Evolutionary conservation across 2,888 invertebrate genomes (phyloP).

Genomic region (Erebia palarica): DNA sequence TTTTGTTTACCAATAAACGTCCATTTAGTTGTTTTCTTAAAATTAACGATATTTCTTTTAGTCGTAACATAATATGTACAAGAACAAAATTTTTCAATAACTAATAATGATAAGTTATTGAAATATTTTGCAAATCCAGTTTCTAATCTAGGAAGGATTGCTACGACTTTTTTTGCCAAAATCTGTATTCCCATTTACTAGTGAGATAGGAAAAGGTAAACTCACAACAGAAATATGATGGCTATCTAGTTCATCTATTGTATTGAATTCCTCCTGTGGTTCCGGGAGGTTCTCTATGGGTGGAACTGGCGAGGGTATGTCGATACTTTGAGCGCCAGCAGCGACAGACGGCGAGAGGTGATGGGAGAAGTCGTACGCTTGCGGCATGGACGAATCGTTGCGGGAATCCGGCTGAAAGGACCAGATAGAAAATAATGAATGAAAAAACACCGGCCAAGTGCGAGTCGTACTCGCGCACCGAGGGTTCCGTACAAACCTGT

Average conservation of each 20-base stretch:
- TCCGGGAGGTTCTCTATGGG: slow-evolving; percentile 59
- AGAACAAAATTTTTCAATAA: too few relatives aligned
- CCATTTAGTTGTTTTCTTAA: neutral
- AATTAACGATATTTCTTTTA: neutral
- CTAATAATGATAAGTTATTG: too few relatives aligned
- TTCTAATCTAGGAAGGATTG: neutral
- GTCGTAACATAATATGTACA: neutral
- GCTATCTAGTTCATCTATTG: slow-evolving; percentile 53
- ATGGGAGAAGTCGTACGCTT: slow-evolving; percentile 77
- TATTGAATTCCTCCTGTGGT: slow-evolving; percentile 49
- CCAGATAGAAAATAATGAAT: neutral
- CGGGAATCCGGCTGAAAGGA: slow-evolving; percentile 74
- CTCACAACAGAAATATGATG: slow-evolving; percentile 53
- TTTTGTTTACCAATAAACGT: neutral
- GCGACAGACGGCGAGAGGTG: slow-evolving; percentile 73
- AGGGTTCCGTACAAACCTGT: too few relatives aligned
- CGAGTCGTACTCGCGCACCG: too few relatives aligned
- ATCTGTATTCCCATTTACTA: neutral
- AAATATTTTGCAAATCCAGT: neutral
- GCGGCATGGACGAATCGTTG: slow-evolving; percentile 84
- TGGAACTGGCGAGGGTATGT: slow-evolving; percentile 76
- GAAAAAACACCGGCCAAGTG: too few relatives aligned
- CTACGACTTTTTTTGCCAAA: too few relatives aligned
- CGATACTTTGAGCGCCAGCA: slow-evolving; percentile 67
- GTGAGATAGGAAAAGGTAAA: slow-evolving; percentile 4